phyloP scores from a whole-genome alignment of 2,888 invertebrate species.

The Dione juno region DNA sequence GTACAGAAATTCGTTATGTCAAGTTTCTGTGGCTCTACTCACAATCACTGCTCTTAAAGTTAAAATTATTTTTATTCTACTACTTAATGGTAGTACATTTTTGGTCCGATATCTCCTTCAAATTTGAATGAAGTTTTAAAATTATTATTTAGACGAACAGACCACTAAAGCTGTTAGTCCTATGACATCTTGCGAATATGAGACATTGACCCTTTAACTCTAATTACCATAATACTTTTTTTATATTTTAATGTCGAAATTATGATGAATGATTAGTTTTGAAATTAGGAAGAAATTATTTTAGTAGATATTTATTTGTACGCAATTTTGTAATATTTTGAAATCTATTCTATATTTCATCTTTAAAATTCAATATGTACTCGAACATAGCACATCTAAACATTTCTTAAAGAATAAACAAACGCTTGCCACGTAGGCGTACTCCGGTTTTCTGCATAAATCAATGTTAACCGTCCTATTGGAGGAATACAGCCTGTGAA shows the following conservation, averaged over 20 bases:
- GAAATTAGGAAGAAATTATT: no score
- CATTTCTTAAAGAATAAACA: constrained; percentile 37
- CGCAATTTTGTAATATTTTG: no score
- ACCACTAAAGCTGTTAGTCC: background rate
- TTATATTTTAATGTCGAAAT: no score
- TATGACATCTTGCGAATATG: no score
- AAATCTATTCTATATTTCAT: background rate
- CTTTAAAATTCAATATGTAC: background rate
- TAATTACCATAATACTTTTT: no score
- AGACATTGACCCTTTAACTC: no score
- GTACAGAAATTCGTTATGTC: constrained; percentile 30
- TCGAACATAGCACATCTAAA: constrained; percentile 23
- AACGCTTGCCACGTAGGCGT: constrained; percentile 59
- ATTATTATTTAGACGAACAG: no score
- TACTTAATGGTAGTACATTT: no score
- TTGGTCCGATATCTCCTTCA: background rate
- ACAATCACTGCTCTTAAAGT: background rate
- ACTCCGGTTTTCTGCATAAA: constrained; percentile 65
- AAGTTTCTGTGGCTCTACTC: background rate
- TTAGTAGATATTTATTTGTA: background rate
- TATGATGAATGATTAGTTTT: no score
- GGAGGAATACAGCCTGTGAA: constrained; percentile 28
- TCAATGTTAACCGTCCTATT: constrained; percentile 61
- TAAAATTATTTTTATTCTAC: background rate
- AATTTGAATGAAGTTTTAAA: no score